Evolutionary conservation across 1,140 invertebrate species (phyloP).

Genomic region (Oryctes rhinoceros): DNA sequence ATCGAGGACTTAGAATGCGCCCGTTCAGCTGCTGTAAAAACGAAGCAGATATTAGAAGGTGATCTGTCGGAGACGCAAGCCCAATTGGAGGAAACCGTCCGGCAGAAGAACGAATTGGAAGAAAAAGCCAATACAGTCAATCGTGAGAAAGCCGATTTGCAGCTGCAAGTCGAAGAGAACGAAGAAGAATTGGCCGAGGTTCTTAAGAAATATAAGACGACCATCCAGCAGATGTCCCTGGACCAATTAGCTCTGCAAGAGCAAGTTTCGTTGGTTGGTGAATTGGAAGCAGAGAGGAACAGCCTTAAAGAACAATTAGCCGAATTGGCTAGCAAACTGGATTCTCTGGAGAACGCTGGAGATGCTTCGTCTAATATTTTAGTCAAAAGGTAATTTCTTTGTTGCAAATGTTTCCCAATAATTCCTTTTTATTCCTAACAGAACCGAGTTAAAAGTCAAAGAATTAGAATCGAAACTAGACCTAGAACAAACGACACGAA

Average conservation of each 20-base stretch:
- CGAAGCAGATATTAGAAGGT: slow-evolving; percentile 80
- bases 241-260: slow-evolving; percentile 86
- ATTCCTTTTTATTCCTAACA: slow-evolving; percentile 45
- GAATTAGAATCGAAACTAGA: slow-evolving; percentile 91
- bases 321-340: slow-evolving; percentile 78
- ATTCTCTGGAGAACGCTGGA: slow-evolving; percentile 79
- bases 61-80: slow-evolving; percentile 80
- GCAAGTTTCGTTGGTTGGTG: slow-evolving; percentile 79
- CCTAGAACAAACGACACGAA: slow-evolving; percentile 84
- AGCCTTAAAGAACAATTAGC: slow-evolving; percentile 78
- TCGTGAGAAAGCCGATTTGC: slow-evolving; percentile 82
- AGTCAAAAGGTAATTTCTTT: slow-evolving; percentile 62
- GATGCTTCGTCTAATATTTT: slow-evolving; percentile 81
- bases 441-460: slow-evolving; percentile 81
- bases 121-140: slow-evolving; percentile 76
- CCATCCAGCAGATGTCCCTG: slow-evolving; percentile 84
- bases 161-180: slow-evolving; percentile 88
- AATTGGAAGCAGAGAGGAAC: slow-evolving; percentile 80
- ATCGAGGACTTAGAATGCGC: slow-evolving; percentile 91
- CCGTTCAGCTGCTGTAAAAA: slow-evolving; percentile 82
- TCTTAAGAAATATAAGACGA: slow-evolving; percentile 90
- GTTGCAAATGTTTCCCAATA: too few relatives aligned
- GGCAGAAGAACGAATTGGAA: slow-evolving; percentile 75
- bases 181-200: slow-evolving; percentile 90
- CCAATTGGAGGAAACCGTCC: slow-evolving; percentile 80